phyloP scores from a whole-genome alignment of 2,113 vertebrate species.

The Atlantisia rogersi region DNA sequence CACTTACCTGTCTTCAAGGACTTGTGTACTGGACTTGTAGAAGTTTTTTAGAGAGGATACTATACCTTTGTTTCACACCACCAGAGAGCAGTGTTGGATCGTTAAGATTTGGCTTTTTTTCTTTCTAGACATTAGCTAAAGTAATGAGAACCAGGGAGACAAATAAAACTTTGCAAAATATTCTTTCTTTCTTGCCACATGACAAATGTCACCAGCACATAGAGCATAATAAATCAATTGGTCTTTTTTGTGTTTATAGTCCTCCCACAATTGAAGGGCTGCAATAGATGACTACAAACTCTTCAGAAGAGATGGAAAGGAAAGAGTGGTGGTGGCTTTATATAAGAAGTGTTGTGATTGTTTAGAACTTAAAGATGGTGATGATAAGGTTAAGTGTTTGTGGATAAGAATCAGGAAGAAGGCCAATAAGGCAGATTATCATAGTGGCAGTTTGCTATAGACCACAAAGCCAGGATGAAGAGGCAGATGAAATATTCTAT shows the following conservation, averaged over 20 bases:
- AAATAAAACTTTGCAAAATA: slow-evolving; percentile 36
- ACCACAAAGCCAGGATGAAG: no score
- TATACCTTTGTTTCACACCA: slow-evolving; percentile 40
- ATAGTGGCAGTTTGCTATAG: no score
- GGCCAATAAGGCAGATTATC: no score
- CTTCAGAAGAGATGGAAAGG: no score
- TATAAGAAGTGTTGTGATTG: no score
- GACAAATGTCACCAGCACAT: slow-evolving; percentile 37
- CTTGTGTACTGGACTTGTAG: neutral
- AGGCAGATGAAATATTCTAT: no score
- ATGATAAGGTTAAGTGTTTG: no score
- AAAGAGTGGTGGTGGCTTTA: no score
- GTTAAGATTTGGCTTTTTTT: neutral
- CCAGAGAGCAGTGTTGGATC: slow-evolving; percentile 77
- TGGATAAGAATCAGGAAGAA: no score
- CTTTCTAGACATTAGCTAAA: neutral
- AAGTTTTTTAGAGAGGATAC: neutral
- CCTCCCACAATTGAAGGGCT: neutral
- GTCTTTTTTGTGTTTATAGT: neutral
- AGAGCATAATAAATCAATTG: slow-evolving; percentile 36
- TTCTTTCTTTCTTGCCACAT: slow-evolving; percentile 32
- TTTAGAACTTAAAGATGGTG: no score
- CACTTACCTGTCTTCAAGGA: slow-evolving; percentile 51
- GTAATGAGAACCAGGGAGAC: slow-evolving; percentile 8
- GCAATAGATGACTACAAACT: no score